These are phyloP conservation scores for Campylorhamphus procurvoides DNA, from an alignment of 2,113 vertebrate species.

Conservation along the genomic window DNA sequence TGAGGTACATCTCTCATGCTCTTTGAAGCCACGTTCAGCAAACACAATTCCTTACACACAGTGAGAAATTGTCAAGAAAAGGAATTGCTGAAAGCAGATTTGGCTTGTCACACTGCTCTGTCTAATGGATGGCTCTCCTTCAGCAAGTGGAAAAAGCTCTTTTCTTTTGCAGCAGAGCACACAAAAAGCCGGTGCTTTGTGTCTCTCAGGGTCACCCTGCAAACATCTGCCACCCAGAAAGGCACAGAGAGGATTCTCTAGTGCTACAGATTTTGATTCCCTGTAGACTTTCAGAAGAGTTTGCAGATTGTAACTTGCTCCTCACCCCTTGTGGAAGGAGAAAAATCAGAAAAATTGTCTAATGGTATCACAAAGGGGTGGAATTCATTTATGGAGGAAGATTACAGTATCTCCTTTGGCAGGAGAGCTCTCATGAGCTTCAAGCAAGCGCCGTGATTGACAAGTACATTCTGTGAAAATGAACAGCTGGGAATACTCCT, in stretches of 20 bases:
- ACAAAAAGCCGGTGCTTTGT: neutral
- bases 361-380: neutral
- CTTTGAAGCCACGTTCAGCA: neutral
- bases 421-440: neutral
- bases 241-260: neutral
- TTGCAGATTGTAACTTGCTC: neutral
- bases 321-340: neutral
- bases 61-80: neutral
- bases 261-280: neutral
- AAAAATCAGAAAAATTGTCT: neutral
- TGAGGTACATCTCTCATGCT: neutral
- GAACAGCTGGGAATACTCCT: neutral
- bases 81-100: neutral
- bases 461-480: neutral
- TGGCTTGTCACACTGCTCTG: neutral
- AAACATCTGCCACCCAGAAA: neutral
- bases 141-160: neutral
- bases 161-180: neutral
- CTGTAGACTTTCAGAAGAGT: neutral
- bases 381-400: neutral
- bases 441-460: fast-evolving
- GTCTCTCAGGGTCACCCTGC: neutral
- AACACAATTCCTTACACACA: neutral
- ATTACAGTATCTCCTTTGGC: neutral
- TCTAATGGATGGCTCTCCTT: neutral